Percentiles rank a stretch among this genome's conserved stretches.
These are phyloP conservation scores for Lobophora halterata DNA, from an alignment of 2,888 invertebrate genomes.

Conservation along the genomic window DNA sequence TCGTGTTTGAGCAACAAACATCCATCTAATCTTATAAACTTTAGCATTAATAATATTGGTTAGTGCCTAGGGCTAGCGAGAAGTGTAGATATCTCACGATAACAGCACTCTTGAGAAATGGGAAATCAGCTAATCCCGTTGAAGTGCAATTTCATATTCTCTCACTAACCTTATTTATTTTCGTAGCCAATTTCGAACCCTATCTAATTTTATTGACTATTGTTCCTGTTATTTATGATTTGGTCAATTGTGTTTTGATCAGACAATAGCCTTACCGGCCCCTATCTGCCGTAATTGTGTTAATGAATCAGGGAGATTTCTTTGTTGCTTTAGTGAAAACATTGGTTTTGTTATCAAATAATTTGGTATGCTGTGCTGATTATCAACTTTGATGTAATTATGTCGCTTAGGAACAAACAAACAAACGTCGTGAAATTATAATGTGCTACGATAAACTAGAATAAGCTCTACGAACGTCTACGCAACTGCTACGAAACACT, in stretches of 20 bases:
- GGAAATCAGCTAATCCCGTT: slow-evolving; percentile 47
- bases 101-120: too few relatives aligned
- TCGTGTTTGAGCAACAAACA: too few relatives aligned
- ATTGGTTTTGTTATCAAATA: slow-evolving; percentile 20
- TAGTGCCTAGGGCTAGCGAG: too few relatives aligned
- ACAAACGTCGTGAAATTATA: too few relatives aligned
- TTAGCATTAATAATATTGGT: too few relatives aligned
- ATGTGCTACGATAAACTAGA: too few relatives aligned
- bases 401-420: too few relatives aligned
- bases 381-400: neutral
- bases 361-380: slow-evolving; percentile 11
- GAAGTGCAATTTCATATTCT: slow-evolving; percentile 50
- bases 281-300: slow-evolving; percentile 64
- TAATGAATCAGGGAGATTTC: slow-evolving; percentile 70
- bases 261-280: slow-evolving; percentile 62
- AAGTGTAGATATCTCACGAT: too few relatives aligned
- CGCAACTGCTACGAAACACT: too few relatives aligned
- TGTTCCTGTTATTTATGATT: slow-evolving; percentile 75
- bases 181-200: slow-evolving; percentile 57
- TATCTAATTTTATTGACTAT: slow-evolving; percentile 75
- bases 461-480: too few relatives aligned
- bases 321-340: slow-evolving; percentile 43
- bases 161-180: slow-evolving; percentile 55
- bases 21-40: too few relatives aligned
- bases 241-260: slow-evolving; percentile 69